These are phyloP conservation scores for Gymnarchus niloticus DNA, from an alignment of 2,113 vertebrate genomes.

Conservation along the genomic window DNA sequence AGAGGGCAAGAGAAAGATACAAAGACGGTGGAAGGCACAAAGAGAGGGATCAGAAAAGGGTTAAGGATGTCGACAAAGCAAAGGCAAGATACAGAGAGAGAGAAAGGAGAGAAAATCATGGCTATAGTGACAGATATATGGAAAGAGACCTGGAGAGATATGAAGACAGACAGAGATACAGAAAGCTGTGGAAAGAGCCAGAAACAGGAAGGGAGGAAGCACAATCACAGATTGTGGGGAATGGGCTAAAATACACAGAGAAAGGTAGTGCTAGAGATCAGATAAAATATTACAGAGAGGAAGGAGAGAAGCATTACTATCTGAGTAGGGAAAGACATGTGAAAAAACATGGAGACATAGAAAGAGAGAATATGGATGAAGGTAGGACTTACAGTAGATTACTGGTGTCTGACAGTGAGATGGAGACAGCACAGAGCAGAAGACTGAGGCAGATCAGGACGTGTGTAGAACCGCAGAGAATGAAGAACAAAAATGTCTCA, in stretches of 20 bases:
- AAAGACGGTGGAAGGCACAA: slow-evolving; percentile 20
- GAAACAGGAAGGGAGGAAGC: not conserved
- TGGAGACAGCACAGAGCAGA: slow-evolving; percentile 18
- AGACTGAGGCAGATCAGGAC: slow-evolving; percentile 40
- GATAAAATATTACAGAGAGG: slow-evolving; percentile 16
- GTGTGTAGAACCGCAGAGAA: slow-evolving; percentile 60
- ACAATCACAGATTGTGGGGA: not conserved
- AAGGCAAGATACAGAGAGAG: slow-evolving; percentile 9
- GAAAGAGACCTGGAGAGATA: slow-evolving; percentile 5
- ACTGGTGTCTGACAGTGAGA: slow-evolving; percentile 23
- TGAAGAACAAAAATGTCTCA: slow-evolving; percentile 31
- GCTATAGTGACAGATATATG: slow-evolving; percentile 18
- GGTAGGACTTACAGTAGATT: slow-evolving; percentile 13
- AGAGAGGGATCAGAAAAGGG: slow-evolving; percentile 24
- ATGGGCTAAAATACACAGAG: not conserved
- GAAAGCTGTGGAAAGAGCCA: slow-evolving; percentile 25
- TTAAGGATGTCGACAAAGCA: slow-evolving; percentile 3
- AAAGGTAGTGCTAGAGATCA: slow-evolving; percentile 25
- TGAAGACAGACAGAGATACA: slow-evolving; percentile 21
- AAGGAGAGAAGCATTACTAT: slow-evolving; percentile 18
- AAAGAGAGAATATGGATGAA: slow-evolving; percentile 2
- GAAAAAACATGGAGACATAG: slow-evolving; percentile 10
- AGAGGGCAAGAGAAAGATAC: slow-evolving; percentile 10
- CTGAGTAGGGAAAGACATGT: not conserved
- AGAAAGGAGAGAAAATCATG: slow-evolving; percentile 18